Conservation (phyloP, 2,113 vertebrate genomes). For the Rallus limicola region DNA sequence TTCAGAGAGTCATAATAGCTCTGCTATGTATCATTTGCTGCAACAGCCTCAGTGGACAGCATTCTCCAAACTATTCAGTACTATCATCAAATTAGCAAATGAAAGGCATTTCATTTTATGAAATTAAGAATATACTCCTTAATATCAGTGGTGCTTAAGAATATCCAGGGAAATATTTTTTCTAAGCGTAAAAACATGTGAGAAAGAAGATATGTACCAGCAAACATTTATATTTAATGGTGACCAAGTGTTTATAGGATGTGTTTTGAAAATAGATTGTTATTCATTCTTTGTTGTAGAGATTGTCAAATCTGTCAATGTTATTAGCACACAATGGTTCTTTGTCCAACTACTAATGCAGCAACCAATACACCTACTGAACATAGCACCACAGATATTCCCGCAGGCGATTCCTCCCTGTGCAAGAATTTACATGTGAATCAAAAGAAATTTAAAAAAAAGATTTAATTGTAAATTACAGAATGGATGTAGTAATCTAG, state of each 20-base stretch:
- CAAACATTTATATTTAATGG: neutral
- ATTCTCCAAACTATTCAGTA: neutral
- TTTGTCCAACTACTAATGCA: neutral
- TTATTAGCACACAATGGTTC: neutral
- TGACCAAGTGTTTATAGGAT: neutral
- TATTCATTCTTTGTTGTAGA: neutral
- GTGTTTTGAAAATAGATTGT: neutral
- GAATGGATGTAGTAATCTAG: neutral
- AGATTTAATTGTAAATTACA: neutral
- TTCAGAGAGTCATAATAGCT: neutral
- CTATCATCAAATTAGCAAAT: neutral
- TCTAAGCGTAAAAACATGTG: neutral
- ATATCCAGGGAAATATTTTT: neutral
- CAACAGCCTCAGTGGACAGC: neutral
- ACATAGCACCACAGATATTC: accelerated
- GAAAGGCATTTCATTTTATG: neutral
- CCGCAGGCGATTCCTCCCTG: neutral
- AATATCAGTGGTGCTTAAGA: neutral
- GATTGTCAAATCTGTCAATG: neutral
- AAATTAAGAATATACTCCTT: neutral
- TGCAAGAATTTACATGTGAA: neutral
- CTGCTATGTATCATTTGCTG: neutral
- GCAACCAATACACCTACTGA: neutral
- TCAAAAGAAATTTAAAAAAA: neutral
- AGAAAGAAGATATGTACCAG: neutral